Evolutionary conservation across 2,797 vertebrate genomes (phyloP), one percentile per base, ranked within the genome.

Genomic region (Trichosurus vulpecula): DNA sequence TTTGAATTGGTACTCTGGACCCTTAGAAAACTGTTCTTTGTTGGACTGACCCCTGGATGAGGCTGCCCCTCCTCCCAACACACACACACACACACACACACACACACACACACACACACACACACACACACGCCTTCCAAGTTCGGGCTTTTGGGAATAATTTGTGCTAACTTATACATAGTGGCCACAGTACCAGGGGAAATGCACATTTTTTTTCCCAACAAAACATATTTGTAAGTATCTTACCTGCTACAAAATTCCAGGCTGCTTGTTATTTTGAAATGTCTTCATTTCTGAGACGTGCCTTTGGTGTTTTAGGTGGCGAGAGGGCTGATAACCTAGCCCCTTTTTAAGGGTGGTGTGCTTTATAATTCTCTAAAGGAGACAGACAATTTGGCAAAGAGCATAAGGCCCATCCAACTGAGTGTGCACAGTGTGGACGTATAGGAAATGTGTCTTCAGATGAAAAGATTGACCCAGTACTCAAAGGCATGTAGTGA

Each of bases 1-100:
- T 96, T 95, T 97, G 22, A 57, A 96, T 96, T 89, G 13, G 96
- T 97, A 96, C 92, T 91, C 96, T 98, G 97, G 97, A 97, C 92
- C 94, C 97, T 95, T 96, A 0, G 41, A 94, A 95, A 47, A 31
- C 95, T 95, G 90, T 94, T 94, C 95, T 94, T 92, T 91, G 55
- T 92, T 66, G 92, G 96, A 95, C 1, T 94, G 94, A 81, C 74
- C 54, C 90, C 41, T 90, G 90, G 90, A 54, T 90, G 51, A 52
- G 29, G 30, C 53, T 54, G 51, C 51, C 27, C 30, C 10, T 31
- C 31, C 29, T 51, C 51, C 6, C 47, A 5, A 74, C 61, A 74
- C 35, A 66, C n/a, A 74, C 16, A 74, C 51, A 16, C 35, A n/a
- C 13, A n/a, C 35, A 61, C 58, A 35, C 58, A 61, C 31, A 16